phyloP scores from a whole-genome alignment of 2,888 invertebrate genomes.

The Eilema griseolum region DNA sequence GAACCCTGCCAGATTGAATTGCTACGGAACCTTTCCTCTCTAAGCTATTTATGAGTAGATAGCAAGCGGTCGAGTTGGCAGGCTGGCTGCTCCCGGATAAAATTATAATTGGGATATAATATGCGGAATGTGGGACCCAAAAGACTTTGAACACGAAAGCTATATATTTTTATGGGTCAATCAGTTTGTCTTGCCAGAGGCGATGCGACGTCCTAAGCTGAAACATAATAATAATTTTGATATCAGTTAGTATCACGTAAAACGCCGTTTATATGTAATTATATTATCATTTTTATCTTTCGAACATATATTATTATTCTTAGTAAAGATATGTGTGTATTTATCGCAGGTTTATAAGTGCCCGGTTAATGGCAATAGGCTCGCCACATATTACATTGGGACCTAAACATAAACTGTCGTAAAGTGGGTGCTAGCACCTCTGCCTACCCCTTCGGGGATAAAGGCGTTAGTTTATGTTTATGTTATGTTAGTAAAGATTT shows the following conservation, averaged over 20 bases:
- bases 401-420: too few species aligned
- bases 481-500: too few species aligned
- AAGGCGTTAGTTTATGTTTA: too few species aligned
- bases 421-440: too few species aligned
- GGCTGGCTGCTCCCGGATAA: constrained; percentile 66
- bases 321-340: background rate
- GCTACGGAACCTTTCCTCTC: constrained; percentile 74
- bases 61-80: constrained; percentile 69
- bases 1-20: constrained; percentile 77
- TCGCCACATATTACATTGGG: too few species aligned
- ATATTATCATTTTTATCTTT: background rate
- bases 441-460: too few species aligned
- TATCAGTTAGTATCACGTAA: background rate
- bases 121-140: constrained; percentile 74
- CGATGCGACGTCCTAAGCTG: constrained; percentile 9
- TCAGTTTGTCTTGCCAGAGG: constrained; percentile 55
- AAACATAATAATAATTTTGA: background rate
- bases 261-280: background rate
- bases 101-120: constrained; percentile 82
- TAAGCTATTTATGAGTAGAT: constrained; percentile 81
- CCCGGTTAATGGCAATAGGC: too few species aligned
- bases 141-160: constrained; percentile 57
- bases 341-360: too few species aligned
- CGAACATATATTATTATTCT: background rate
- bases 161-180: constrained; percentile 62